phyloP scores from a whole-genome alignment of 1,140 invertebrate species.

The Aphelenchoides avenae region DNA sequence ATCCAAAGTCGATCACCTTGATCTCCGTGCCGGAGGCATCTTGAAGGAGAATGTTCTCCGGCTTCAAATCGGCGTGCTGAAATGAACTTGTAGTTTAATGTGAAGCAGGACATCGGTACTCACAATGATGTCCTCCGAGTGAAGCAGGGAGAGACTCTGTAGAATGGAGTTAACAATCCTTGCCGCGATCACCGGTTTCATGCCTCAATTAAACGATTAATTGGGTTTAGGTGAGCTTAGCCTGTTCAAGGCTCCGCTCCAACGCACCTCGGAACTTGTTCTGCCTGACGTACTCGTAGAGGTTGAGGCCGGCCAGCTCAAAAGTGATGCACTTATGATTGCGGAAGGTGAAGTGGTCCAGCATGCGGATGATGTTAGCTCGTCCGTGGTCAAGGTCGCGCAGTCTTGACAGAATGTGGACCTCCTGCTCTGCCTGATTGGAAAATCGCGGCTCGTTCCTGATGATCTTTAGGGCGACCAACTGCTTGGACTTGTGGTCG shows the following conservation, averaged over 20 bases:
- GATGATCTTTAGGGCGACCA: slow-evolving; percentile 95
- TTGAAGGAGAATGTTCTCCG: slow-evolving; percentile 25
- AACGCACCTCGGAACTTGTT: slow-evolving; percentile 7
- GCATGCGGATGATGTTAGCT: slow-evolving; percentile 97
- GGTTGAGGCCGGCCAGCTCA: slow-evolving; percentile 65
- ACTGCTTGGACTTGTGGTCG: slow-evolving; percentile 88
- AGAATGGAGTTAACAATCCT: too few relatives aligned
- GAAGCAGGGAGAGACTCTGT: slow-evolving; percentile 4
- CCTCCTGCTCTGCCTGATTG: slow-evolving; percentile 94
- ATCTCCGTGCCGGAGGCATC: not conserved
- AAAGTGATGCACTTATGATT: slow-evolving; percentile 99
- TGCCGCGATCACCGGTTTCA: too few relatives aligned
- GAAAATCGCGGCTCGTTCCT: slow-evolving; percentile 95
- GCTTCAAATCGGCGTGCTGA: slow-evolving; percentile 31
- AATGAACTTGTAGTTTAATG: too few relatives aligned
- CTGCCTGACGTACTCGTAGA: slow-evolving; percentile 11
- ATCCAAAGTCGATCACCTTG: slow-evolving; percentile 1
- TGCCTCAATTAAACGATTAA: too few relatives aligned
- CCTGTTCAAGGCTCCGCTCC: slow-evolving; percentile 1
- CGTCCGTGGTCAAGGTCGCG: slow-evolving; percentile 93
- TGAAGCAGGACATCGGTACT: not conserved
- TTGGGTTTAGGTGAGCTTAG: not conserved
- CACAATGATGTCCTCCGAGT: not conserved
- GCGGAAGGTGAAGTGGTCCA: slow-evolving; percentile 86
- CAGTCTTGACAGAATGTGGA: slow-evolving; percentile 86